Base-by-base conservation (phyloP, 2,888 invertebrate genomes). In the Idaea straminata region DNA sequence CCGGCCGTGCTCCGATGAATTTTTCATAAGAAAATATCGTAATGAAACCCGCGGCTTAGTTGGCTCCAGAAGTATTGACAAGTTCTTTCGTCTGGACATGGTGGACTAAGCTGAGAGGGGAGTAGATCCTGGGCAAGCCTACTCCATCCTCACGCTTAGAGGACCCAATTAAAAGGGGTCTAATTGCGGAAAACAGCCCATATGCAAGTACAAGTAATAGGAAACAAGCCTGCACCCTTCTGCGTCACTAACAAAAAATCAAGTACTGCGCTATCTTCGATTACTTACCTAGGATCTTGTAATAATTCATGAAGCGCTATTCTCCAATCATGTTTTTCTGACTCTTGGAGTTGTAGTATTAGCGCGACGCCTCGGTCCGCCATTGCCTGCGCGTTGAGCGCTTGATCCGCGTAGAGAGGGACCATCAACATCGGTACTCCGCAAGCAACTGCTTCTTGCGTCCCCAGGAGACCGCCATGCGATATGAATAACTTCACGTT, bases 381-480 rank as follows among this genome's bases (percentile, higher is more conserved):
- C 83, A 93, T 92, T 1, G 93, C 92, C 34, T 85, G 83, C 59
- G 94, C 91, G 77, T 95, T 95, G 25, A 94, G 78, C 0, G 89
- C 90, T 74, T 89, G 93, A 73, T 94, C 93, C n/a, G 93, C 93
- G 71, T 93, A 93, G 58, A 94, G 77, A 0, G 94, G 93, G 47
- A 94, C 89, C 68, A 93, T 93, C 47, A 94, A 74, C 82, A 94
- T 91, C 0, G 94, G 94, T 5, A 93, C 92, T 0, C 91, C 94
- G 72, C 94, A 93, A 36, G 93, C 93, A 34, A 93, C 93, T 0
- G 94, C 93, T 77, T 95, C 95, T 77, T 94, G 94, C 0, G 94
- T 93, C 60, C 94, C 94, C 66, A 94, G 89, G 59, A 94, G 85
- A 5, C 95, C 95, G 5, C 95, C 95, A 82, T 95, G 95, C 0